A percentile compares a stretch with the other conserved stretches of the same genome.
These are phyloP conservation scores for Todus mexicanus DNA, from an alignment of 2,797 vertebrate species.

Conservation along the genomic window DNA sequence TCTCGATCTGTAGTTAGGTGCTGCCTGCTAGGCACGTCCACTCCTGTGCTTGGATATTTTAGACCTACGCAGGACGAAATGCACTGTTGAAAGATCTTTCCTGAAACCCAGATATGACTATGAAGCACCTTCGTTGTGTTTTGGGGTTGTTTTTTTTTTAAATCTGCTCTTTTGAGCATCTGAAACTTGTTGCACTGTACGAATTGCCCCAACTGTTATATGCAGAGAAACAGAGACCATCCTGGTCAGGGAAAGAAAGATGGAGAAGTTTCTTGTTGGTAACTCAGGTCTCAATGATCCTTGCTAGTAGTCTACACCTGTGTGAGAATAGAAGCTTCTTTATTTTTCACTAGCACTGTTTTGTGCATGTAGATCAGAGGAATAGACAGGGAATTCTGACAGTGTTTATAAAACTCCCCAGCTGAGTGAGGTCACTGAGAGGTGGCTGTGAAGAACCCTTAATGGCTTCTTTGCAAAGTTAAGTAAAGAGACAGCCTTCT, in stretches of 20 bases:
- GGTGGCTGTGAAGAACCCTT: neutral
- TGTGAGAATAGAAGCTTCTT: neutral
- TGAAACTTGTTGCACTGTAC: neutral
- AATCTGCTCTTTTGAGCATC: neutral
- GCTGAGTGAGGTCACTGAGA: neutral
- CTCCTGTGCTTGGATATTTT: accelerated
- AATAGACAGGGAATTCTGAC: neutral
- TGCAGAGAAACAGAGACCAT: neutral
- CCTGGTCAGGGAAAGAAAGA: neutral
- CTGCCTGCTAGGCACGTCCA: neutral
- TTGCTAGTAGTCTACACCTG: neutral
- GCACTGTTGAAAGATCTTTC: neutral
- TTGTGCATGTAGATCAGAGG: neutral
- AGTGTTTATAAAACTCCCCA: neutral
- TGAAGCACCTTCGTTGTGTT: neutral
- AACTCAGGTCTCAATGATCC: neutral
- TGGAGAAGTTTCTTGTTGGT: neutral
- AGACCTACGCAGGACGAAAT: neutral
- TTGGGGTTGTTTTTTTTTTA: neutral
- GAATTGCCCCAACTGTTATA: neutral
- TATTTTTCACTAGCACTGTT: neutral
- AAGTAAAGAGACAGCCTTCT: neutral
- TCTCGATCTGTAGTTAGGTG: neutral
- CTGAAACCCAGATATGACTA: neutral
- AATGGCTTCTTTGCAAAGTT: neutral